Conservation (phyloP, 1,140 invertebrate genomes). For the Pogonomyrmex barbatus region DNA sequence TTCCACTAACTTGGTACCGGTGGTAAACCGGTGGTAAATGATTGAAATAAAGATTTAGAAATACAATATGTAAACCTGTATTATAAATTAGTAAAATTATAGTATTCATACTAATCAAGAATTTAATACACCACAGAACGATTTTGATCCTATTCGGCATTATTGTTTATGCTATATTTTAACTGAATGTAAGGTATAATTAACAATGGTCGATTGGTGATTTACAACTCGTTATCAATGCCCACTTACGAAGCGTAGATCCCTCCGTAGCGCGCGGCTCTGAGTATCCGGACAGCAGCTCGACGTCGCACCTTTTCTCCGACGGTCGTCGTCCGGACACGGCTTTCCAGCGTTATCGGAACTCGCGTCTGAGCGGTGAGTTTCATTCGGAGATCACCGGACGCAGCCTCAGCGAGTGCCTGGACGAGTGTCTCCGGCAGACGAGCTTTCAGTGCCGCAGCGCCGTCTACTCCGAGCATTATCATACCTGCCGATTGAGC, state of each 20-base stretch:
- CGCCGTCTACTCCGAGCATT: conserved; percentile 94
- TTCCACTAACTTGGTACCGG: conserved; percentile 7
- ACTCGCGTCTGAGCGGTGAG: conserved; percentile 93
- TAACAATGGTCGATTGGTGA: conserved; percentile 44
- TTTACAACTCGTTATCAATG: conserved; percentile 74
- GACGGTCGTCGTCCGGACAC: conserved; percentile 93
- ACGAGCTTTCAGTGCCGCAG: conserved; percentile 95
- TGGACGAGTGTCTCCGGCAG: conserved; percentile 95
- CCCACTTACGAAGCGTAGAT: conserved; percentile 84
- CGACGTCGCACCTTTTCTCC: conserved; percentile 92
- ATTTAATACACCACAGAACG: neutral
- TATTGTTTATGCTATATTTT: neutral
- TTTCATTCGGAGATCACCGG: conserved; percentile 96
- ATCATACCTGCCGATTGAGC: conserved; percentile 93
- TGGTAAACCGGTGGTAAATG: too few relatives aligned
- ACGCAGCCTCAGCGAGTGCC: conserved; percentile 93
- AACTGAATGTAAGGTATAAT: conserved; percentile 23
- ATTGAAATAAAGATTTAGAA: neutral
- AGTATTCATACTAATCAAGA: neutral
- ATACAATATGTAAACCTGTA: neutral
- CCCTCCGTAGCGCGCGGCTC: conserved; percentile 89
- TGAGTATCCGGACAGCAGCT: conserved; percentile 93
- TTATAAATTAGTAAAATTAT: neutral
- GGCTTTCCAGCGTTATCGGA: conserved; percentile 95
- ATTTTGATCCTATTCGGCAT: neutral